Conservation (phyloP, 2,113 vertebrate genomes). For the rabbit (Oryctolagus cuniculus) region DNA sequence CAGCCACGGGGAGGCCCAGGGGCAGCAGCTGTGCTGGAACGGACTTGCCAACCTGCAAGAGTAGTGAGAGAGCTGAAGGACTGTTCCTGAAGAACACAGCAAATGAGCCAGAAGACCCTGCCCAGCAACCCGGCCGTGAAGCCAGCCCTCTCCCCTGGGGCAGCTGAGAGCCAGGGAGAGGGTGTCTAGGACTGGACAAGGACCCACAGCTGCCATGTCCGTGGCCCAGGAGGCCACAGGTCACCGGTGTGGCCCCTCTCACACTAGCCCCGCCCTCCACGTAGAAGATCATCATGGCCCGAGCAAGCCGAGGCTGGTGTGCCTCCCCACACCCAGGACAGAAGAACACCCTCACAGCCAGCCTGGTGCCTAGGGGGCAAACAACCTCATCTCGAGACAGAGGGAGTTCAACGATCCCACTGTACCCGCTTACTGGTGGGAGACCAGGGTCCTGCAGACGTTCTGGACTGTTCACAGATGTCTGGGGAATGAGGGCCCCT, state of each 20-base stretch:
- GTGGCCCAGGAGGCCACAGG: background rate
- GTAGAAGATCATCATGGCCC: background rate
- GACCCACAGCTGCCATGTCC: too few relatives aligned
- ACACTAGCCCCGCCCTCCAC: background rate
- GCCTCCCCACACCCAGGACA: background rate
- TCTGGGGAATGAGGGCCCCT: background rate
- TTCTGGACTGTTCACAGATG: background rate
- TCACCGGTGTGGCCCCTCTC: accelerated
- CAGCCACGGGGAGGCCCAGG: too few relatives aligned
- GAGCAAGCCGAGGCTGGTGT: background rate
- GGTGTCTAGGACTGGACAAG: background rate
- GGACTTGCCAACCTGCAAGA: too few relatives aligned
- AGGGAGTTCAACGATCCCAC: background rate
- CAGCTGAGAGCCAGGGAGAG: accelerated
- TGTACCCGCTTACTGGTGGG: background rate
- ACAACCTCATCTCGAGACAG: background rate
- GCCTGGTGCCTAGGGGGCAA: too few relatives aligned
- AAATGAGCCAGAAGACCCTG: background rate
- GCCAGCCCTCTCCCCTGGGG: too few relatives aligned
- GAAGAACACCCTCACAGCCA: too few relatives aligned
- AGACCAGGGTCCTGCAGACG: background rate
- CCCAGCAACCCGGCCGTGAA: background rate
- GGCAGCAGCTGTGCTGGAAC: background rate
- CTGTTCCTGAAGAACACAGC: too few relatives aligned
- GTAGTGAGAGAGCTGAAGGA: too few relatives aligned